Evolutionary conservation across 2,888 invertebrate species (phyloP), one percentile per base, ranked within the genome.

Genomic region (Lymantria dispar): DNA sequence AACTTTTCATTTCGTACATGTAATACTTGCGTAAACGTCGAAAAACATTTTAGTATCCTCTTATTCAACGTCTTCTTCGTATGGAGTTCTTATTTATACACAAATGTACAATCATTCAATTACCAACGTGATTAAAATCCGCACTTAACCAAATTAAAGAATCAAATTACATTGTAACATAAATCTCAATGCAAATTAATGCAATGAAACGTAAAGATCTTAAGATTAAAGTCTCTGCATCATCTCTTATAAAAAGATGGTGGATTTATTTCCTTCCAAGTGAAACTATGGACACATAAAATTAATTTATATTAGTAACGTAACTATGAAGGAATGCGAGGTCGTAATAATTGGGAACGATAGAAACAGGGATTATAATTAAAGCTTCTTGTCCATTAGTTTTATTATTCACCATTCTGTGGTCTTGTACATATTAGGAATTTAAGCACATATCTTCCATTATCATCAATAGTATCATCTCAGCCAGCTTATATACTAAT

Each of bases 261-360:
- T 52, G 45, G 40, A 52, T 62, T 58, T 56, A 56, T 56, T 49
- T 59, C 53, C 48, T 52, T n/a, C 36, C 12, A 40, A 55, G 43
- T 36, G 49, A 55, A 43, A 30, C 45, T 48, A 30, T 47, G 54
- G 51, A 58, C 56, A 54, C 61, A 61, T 60, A 66, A 59, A 56
- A 62, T 58, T 22, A 63, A 63, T 64, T 64, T 68, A 56, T 58
- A 60, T 59, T 46, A 54, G 45, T 58, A 68, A 70, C 38, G n/a
- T 66, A 56, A 41, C 61, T 68, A 66, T 63, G 60, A 65, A 70
- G 56, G 70, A 56, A 50, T 49, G 58, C 80, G 79, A 83, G 83
- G 83, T 64, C 72, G 47, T 56, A 78, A 64, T 68, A 29, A 77
- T 83, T 76, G 63, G 62, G 48, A 49, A 55, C 52, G 54, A 54